Evolutionary conservation across 2,113 vertebrate genomes (phyloP).

Genomic region (Myrmecophaga tridactyla): DNA sequence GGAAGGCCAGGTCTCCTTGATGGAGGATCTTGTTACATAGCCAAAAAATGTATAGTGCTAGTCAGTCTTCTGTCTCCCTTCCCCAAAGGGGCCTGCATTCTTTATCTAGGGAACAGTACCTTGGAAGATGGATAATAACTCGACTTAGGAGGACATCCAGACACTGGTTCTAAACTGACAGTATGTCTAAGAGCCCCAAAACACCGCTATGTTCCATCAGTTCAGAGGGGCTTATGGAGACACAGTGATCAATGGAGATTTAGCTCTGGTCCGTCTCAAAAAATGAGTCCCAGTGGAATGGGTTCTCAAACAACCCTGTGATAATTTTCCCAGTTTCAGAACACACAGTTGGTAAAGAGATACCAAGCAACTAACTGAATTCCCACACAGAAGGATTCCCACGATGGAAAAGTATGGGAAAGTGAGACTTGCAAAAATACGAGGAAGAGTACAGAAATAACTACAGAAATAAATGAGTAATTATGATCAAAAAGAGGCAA

Average conservation of each 20-base stretch:
- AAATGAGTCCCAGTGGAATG: background rate
- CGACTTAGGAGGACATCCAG: background rate
- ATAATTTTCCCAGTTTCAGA: background rate
- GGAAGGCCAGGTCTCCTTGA: background rate
- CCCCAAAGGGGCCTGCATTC: background rate
- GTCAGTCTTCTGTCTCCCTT: background rate
- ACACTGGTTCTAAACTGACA: background rate
- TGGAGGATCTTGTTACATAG: background rate
- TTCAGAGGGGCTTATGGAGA: background rate
- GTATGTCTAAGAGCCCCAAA: background rate
- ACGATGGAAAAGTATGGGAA: background rate
- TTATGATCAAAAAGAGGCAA: background rate
- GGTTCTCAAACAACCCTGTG: background rate
- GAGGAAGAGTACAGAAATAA: background rate
- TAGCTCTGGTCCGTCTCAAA: background rate
- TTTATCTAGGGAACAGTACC: background rate
- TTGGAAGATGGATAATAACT: background rate
- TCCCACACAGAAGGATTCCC: background rate
- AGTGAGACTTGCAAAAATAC: background rate
- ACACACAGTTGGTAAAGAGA: background rate
- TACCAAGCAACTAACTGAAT: background rate
- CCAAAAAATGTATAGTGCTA: background rate
- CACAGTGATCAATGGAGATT: background rate
- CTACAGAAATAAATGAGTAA: background rate
- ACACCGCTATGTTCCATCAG: background rate